These are phyloP conservation scores for Ondatra zibethicus DNA, from an alignment of 2,113 vertebrate species.

Conservation along the genomic window DNA sequence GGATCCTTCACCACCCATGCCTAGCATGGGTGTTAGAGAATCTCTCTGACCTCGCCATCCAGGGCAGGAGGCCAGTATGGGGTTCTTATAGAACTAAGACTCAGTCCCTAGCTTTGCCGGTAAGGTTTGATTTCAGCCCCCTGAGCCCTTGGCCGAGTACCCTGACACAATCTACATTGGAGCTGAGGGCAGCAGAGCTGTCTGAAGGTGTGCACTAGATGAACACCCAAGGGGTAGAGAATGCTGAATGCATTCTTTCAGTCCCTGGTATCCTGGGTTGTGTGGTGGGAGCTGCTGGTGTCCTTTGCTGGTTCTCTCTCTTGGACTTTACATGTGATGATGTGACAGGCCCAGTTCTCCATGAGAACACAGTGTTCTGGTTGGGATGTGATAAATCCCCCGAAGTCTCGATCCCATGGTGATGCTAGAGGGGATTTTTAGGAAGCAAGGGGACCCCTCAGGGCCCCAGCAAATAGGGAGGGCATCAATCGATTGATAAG, in stretches of 20 bases:
- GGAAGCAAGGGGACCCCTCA: neutral
- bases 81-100: neutral
- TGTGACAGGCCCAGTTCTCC: neutral
- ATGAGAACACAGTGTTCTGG: neutral
- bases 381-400: neutral
- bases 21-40: neutral
- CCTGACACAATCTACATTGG: fast-evolving
- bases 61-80: neutral
- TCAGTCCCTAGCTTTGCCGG: neutral
- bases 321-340: neutral
- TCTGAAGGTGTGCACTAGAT: fast-evolving
- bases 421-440: too few species aligned
- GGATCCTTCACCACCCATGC: neutral
- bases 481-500: neutral
- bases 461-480: neutral
- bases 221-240: neutral
- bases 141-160: neutral
- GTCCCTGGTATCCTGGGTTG: too few species aligned
- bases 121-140: neutral
- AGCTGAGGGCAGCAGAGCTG: fast-evolving
- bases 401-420: neutral
- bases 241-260: fast-evolving
- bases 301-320: too few species aligned
- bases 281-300: too few species aligned
- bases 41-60: neutral